Evolutionary conservation across 2,797 vertebrate genomes (phyloP).

Genomic region (Ispidina lecontei): DNA sequence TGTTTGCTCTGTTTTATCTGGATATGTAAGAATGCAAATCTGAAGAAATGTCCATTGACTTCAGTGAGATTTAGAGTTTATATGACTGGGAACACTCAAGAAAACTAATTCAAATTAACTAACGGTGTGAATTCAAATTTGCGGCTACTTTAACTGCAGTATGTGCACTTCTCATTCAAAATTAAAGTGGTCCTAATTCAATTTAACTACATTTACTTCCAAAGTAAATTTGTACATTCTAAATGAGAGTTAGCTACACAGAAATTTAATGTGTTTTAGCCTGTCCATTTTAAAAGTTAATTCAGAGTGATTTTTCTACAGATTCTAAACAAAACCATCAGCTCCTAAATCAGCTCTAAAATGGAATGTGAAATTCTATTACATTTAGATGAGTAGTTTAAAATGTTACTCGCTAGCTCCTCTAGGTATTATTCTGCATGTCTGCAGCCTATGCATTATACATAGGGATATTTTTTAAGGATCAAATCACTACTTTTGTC

Average conservation of each 20-base stretch:
- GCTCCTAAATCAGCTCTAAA: conserved; percentile 11
- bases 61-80: background rate
- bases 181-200: conserved; percentile 21
- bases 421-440: background rate
- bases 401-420: background rate
- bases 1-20: background rate
- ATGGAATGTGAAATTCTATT: conserved; percentile 36
- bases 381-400: background rate
- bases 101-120: conserved; percentile 23
- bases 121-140: conserved; percentile 43
- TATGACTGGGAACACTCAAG: background rate
- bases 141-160: conserved; percentile 21
- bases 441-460: background rate
- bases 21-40: background rate
- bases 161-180: conserved; percentile 35
- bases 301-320: conserved; percentile 68
- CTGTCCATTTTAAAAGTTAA: conserved; percentile 57
- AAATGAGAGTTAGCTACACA: conserved; percentile 26
- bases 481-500: background rate
- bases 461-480: background rate
- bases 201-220: conserved; percentile 46
- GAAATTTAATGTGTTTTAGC: conserved; percentile 47
- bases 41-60: conserved; percentile 30
- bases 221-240: conserved; percentile 49
- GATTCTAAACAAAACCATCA: conserved; percentile 28